These are phyloP conservation scores for Nasonia vitripennis DNA, from an alignment of 1,140 invertebrate genomes.

Conservation along the genomic window DNA sequence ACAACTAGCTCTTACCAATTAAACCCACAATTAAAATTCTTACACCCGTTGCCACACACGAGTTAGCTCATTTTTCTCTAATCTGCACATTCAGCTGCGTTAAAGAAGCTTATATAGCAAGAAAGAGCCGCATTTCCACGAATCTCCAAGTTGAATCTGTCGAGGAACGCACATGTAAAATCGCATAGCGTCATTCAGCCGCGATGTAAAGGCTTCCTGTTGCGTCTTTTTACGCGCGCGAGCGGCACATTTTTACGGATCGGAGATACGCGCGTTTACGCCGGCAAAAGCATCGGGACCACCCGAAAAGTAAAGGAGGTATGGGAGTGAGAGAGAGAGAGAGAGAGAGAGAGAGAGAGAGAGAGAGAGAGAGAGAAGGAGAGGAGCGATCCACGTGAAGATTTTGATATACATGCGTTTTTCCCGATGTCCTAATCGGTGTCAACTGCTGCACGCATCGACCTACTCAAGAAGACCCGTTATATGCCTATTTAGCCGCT, in stretches of 20 bases:
- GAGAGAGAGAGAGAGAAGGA: constrained; percentile 4
- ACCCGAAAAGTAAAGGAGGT: neutral
- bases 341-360: constrained; percentile 2
- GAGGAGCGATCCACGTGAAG: neutral
- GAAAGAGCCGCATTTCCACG: constrained; percentile 19
- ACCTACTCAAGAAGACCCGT: constrained; percentile 72
- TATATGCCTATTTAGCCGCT: constrained; percentile 62
- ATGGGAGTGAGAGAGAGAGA: neutral
- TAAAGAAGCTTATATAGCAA: neutral
- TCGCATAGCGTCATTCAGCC: neutral
- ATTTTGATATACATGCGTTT: constrained; percentile 59
- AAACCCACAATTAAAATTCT: constrained; percentile 29
- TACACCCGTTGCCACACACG: neutral
- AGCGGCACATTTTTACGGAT: constrained; percentile 25
- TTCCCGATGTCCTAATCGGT: constrained; percentile 70
- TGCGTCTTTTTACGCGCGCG: neutral
- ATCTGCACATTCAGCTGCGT: too few relatives aligned
- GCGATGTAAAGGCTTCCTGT: neutral
- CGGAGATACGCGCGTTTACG: neutral
- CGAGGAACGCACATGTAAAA: neutral
- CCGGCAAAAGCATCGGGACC: neutral
- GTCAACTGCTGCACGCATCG: constrained; percentile 73
- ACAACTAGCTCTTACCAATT: neutral
- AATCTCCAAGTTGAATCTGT: constrained; percentile 1
- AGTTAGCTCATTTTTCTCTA: neutral